phyloP scores from a whole-genome alignment of 53 echinoderm and acorn worm genomes.

The Stichopus horrens region DNA sequence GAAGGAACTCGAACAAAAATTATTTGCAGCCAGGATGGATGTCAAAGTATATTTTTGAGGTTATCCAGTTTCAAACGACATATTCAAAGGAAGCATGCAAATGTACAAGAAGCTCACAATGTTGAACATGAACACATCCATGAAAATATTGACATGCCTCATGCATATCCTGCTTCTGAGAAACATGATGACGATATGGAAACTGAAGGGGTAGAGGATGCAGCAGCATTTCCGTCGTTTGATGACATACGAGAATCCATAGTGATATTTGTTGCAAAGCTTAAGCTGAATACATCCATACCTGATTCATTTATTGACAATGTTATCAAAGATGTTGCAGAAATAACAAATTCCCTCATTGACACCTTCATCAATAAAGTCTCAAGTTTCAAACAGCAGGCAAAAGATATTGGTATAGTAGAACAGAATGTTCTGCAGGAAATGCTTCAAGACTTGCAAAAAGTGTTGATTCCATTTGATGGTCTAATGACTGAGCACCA shows the following conservation, averaged over 20 bases:
- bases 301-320: conserved; percentile 27
- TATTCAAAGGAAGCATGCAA: background rate
- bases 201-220: conserved; percentile 12
- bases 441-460: conserved; percentile 11
- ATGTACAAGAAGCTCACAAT: conserved; percentile 13
- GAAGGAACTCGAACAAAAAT: too few species aligned
- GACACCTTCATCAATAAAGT: conserved; percentile 11
- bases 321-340: background rate
- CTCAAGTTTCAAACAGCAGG: background rate
- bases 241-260: background rate
- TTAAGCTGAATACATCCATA: conserved; percentile 21
- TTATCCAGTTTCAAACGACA: too few species aligned
- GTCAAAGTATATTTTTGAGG: too few species aligned
- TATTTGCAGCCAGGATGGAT: too few species aligned
- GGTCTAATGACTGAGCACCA: too few species aligned
- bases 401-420: background rate
- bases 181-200: conserved; percentile 8
- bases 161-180: background rate
- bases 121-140: conserved; percentile 1
- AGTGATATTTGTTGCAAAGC: conserved; percentile 20
- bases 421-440: background rate
- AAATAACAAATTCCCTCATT: background rate
- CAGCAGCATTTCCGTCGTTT: background rate
- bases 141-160: background rate
- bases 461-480: background rate